Evolutionary conservation across 2,797 vertebrate species (phyloP).

Genomic region (Petrocephalus schoutedeni): DNA sequence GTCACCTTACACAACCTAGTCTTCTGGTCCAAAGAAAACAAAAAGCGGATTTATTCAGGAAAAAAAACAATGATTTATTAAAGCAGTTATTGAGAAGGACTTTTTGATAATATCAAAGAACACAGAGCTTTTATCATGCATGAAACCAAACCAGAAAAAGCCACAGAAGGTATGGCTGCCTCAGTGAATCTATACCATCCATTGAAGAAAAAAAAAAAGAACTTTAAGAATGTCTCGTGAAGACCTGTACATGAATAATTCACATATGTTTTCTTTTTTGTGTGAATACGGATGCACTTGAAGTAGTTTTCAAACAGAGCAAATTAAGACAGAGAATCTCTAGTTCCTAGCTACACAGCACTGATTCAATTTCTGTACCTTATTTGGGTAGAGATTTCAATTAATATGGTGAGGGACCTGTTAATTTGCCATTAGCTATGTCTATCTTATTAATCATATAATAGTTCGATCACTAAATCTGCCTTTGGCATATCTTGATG

Average conservation of each 20-base stretch:
- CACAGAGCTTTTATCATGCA: conserved; percentile 37
- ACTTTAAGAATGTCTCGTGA: conserved; percentile 20
- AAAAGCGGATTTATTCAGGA: not conserved
- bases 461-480: conserved; percentile 28
- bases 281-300: conserved; percentile 48
- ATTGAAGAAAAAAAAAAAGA: conserved; percentile 29
- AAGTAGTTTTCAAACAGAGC: conserved; percentile 50
- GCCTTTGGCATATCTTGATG: not conserved
- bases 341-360: conserved; percentile 54
- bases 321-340: conserved; percentile 62
- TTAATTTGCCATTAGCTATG: conserved; percentile 62
- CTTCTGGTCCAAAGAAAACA: not conserved
- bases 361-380: conserved; percentile 61
- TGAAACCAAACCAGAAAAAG: conserved; percentile 15
- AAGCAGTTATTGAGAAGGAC: conserved; percentile 39
- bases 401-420: conserved; percentile 57
- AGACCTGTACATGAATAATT: conserved; percentile 40
- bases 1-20: not conserved
- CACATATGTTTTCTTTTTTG: conserved; percentile 55
- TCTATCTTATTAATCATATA: conserved; percentile 48
- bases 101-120: conserved; percentile 44
- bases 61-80: conserved; percentile 29
- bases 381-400: conserved; percentile 54
- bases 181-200: not conserved
- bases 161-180: conserved; percentile 21